Evolutionary conservation across 2,113 vertebrate genomes (phyloP).

Genomic region (Pseudonaja textilis): DNA sequence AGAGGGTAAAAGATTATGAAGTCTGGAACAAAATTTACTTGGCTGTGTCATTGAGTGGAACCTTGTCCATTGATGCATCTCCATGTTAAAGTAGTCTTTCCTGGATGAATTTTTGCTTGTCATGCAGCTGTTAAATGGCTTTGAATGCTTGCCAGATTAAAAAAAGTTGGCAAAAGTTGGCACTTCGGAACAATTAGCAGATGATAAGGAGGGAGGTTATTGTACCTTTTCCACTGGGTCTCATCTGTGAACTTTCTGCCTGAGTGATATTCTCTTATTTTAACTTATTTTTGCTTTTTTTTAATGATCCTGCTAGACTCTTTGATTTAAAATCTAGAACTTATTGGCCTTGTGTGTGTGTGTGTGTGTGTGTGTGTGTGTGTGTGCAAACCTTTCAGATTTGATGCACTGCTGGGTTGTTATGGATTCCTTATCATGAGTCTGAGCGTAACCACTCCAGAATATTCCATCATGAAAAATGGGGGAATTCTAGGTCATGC

Average conservation of each 20-base stretch:
- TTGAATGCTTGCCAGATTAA: neutral
- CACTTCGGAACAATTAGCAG: neutral
- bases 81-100: neutral
- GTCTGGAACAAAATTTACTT: neutral
- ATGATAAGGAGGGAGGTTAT: neutral
- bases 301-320: neutral
- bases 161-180: neutral
- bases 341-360: neutral
- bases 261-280: neutral
- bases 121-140: neutral
- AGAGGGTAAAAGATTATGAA: neutral
- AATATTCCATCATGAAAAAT: neutral
- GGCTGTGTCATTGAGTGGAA: neutral
- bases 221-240: neutral
- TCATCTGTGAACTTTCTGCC: neutral
- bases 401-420: neutral
- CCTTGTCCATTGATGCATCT: neutral
- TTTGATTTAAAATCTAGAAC: neutral
- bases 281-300: neutral
- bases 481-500: neutral
- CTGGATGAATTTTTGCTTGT: slow-evolving; percentile 7
- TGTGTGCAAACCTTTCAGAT: neutral
- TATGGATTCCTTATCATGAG: neutral
- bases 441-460: neutral
- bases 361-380: neutral